These are phyloP conservation scores for Argyrosomus japonicus DNA, from an alignment of 2,113 vertebrate genomes.

Conservation along the genomic window DNA sequence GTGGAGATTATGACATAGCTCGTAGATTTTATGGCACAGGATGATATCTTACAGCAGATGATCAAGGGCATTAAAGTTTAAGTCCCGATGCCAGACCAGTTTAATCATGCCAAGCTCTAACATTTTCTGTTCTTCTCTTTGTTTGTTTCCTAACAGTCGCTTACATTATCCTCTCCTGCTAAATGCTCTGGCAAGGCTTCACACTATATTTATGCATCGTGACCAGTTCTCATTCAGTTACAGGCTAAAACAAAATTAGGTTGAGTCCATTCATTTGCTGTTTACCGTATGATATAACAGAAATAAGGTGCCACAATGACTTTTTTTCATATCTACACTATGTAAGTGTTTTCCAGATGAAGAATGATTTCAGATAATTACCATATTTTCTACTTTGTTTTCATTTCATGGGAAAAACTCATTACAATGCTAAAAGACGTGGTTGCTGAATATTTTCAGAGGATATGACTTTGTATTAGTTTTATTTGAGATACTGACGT, in stretches of 20 bases:
- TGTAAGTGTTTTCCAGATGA: slow-evolving; percentile 1
- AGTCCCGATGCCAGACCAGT: slow-evolving; percentile 8
- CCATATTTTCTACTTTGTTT: slow-evolving; percentile 16
- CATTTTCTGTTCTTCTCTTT: background rate
- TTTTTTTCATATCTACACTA: background rate
- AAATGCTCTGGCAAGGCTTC: background rate
- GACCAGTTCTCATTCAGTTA: background rate
- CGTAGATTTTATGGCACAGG: slow-evolving; percentile 15
- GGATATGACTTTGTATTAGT: background rate
- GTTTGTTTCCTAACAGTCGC: background rate
- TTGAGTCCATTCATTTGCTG: background rate
- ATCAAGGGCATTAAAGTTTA: slow-evolving; percentile 35
- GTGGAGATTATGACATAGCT: slow-evolving; percentile 41
- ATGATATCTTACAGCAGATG: slow-evolving; percentile 9
- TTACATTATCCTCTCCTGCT: background rate
- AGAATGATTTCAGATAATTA: slow-evolving; percentile 8
- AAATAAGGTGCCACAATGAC: background rate
- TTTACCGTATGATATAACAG: background rate
- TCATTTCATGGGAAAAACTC: slow-evolving; percentile 1
- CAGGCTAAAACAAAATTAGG: background rate
- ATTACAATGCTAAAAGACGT: slow-evolving; percentile 9
- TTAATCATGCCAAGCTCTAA: slow-evolving; percentile 23
- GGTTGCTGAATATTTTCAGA: slow-evolving; percentile 9
- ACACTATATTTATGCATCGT: background rate
- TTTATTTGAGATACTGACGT: slow-evolving; percentile 10